A percentile compares a stretch with the other conserved stretches of the same genome.
These are phyloP conservation scores for Cnemophilus loriae DNA, from an alignment of 2,113 vertebrate species.

Conservation along the genomic window DNA sequence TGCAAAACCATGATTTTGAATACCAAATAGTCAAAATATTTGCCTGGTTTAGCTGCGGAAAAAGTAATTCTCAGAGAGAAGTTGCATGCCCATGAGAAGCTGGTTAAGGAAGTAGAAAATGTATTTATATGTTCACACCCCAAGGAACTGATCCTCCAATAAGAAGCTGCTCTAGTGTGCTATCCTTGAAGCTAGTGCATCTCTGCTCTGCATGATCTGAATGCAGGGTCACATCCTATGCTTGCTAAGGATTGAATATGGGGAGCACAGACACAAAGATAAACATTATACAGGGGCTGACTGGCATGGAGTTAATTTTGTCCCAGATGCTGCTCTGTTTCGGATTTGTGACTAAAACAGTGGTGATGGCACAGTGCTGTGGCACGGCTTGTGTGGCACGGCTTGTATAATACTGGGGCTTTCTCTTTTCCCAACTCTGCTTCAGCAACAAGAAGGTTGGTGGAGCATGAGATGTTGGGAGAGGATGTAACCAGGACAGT, in stretches of 20 bases:
- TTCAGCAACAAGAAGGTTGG: not conserved
- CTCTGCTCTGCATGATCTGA: not conserved
- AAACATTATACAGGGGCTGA: not conserved
- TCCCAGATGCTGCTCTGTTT: not conserved
- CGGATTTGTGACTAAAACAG: not conserved
- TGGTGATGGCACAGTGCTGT: not conserved
- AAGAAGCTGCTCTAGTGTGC: not conserved
- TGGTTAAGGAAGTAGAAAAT: not conserved
- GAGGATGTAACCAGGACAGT: not conserved
- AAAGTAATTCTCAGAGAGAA: not conserved
- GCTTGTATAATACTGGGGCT: accelerated
- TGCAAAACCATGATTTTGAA: not conserved
- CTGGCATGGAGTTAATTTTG: not conserved
- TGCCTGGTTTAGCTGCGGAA: not conserved
- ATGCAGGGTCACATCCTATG: not conserved
- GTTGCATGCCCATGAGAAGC: not conserved
- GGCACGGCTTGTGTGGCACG: accelerated
- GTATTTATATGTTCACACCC: not conserved
- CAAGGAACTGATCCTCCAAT: not conserved
- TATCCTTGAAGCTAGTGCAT: not conserved
- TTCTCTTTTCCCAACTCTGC: not conserved
- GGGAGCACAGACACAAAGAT: not conserved
- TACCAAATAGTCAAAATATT: not conserved
- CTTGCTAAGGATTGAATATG: not conserved
- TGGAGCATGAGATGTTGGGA: not conserved